Conservation (phyloP, 2,797 vertebrate genomes). For the Australoheros facetus region DNA sequence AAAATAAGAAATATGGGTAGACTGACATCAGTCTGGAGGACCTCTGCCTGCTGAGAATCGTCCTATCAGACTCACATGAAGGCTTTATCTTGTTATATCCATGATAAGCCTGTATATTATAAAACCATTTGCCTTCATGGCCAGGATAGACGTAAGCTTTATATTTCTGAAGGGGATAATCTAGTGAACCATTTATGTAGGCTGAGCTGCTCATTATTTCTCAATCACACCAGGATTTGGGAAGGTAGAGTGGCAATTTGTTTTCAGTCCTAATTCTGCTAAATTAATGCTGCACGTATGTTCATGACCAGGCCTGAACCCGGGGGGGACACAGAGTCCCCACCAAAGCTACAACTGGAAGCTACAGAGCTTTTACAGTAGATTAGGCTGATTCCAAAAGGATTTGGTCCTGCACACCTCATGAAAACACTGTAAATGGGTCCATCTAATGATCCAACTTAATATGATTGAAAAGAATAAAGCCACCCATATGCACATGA, state of each 20-base stretch:
- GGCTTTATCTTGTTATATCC: slow-evolving; percentile 4
- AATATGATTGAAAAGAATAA: slow-evolving; percentile 77
- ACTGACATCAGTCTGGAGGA: not conserved
- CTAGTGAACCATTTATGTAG: slow-evolving; percentile 62
- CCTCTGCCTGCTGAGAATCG: not conserved
- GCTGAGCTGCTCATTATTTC: slow-evolving; percentile 69
- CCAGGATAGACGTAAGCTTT: slow-evolving; percentile 46
- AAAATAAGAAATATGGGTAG: not conserved
- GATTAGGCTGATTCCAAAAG: slow-evolving; percentile 78
- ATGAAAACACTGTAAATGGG: slow-evolving; percentile 70
- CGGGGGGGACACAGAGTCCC: slow-evolving; percentile 35
- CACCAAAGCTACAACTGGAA: slow-evolving; percentile 53
- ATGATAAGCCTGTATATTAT: slow-evolving; percentile 19
- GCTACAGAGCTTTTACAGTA: slow-evolving; percentile 60
- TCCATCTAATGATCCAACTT: slow-evolving; percentile 73
- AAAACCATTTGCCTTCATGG: slow-evolving; percentile 29
- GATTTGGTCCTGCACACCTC: slow-evolving; percentile 69
- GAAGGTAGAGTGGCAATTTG: slow-evolving; percentile 73
- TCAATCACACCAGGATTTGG: slow-evolving; percentile 68
- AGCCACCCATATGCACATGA: slow-evolving; percentile 31
- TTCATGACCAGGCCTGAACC: slow-evolving; percentile 16
- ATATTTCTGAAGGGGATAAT: slow-evolving; percentile 58
- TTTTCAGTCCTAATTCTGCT: slow-evolving; percentile 57
- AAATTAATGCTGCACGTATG: slow-evolving; percentile 62
- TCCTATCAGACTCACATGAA: not conserved